Evolutionary conservation across 2,797 vertebrate genomes (phyloP).

Genomic region (Poecile montanus): DNA sequence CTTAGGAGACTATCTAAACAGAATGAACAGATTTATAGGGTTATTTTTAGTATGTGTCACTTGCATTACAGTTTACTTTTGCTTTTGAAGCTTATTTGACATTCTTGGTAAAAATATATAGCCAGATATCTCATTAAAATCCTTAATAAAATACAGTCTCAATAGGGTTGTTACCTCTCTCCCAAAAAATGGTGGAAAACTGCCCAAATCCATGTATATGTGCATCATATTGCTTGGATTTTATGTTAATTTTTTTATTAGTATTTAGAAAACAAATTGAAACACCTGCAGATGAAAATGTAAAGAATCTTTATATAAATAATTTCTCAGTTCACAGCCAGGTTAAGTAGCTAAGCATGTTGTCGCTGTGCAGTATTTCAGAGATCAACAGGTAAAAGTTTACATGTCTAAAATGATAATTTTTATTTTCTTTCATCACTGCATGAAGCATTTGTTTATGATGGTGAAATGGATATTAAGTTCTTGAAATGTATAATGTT

Average conservation of each 20-base stretch:
- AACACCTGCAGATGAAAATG: conserved; percentile 16
- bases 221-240: conserved; percentile 15
- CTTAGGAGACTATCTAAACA: conserved; percentile 75
- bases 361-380: conserved; percentile 31
- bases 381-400: conserved; percentile 71
- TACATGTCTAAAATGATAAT: conserved; percentile 13
- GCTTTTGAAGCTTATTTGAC: conserved; percentile 75
- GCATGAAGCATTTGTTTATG: conserved; percentile 18
- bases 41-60: conserved; percentile 75
- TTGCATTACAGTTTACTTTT: conserved; percentile 71
- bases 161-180: conserved; percentile 61
- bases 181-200: not conserved
- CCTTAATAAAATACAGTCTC: conserved; percentile 80
- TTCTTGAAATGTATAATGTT: conserved; percentile 17
- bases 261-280: conserved; percentile 10
- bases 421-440: conserved; percentile 2
- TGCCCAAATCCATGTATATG: not conserved
- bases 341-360: not conserved
- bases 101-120: conserved; percentile 71
- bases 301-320: conserved; percentile 22
- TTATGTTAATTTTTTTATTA: not conserved
- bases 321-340: not conserved
- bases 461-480: conserved; percentile 48
- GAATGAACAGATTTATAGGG: conserved; percentile 75
- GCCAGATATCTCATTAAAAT: conserved; percentile 79